Conservation (phyloP, 2,797 vertebrate species). For the Microctenopoma steveboyesi region DNA sequence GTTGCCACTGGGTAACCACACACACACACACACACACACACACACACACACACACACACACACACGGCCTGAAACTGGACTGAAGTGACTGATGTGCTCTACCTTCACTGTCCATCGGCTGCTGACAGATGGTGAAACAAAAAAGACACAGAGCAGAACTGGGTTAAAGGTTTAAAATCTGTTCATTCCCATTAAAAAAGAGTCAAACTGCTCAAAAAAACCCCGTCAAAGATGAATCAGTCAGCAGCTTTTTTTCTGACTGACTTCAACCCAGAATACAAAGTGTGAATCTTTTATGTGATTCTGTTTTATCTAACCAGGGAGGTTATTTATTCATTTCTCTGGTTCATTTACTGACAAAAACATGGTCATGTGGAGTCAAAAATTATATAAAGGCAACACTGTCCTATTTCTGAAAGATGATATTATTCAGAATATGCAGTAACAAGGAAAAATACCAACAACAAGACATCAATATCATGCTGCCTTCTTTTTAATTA, state of each 20-base stretch:
- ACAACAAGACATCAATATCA: not conserved
- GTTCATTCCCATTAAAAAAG: slow-evolving; percentile 1
- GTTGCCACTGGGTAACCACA: slow-evolving; percentile 21
- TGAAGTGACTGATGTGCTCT: slow-evolving; percentile 27
- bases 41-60: slow-evolving; percentile 12
- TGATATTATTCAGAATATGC: not conserved
- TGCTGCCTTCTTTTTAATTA: not conserved
- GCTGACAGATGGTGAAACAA: slow-evolving; percentile 31
- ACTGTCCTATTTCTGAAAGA: slow-evolving; percentile 17
- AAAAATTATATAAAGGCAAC: slow-evolving; percentile 21
- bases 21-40: slow-evolving; percentile 5
- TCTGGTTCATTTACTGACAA: slow-evolving; percentile 33
- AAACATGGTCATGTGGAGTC: slow-evolving; percentile 13
- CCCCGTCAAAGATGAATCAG: not conserved
- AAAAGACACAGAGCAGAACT: slow-evolving; percentile 1
- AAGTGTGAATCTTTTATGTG: slow-evolving; percentile 28
- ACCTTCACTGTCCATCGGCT: slow-evolving; percentile 2
- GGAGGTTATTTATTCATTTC: slow-evolving; percentile 43
- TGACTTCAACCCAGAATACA: slow-evolving; percentile 10
- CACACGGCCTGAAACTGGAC: not conserved
- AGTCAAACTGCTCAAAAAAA: not conserved
- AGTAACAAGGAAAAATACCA: not conserved
- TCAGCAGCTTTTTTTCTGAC: slow-evolving; percentile 8
- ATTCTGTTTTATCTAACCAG: slow-evolving; percentile 32
- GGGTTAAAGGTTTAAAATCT: slow-evolving; percentile 13